These are phyloP conservation scores for Pantelozetes paolii DNA, from an alignment of 2,888 invertebrate species.

Conservation along the genomic window DNA sequence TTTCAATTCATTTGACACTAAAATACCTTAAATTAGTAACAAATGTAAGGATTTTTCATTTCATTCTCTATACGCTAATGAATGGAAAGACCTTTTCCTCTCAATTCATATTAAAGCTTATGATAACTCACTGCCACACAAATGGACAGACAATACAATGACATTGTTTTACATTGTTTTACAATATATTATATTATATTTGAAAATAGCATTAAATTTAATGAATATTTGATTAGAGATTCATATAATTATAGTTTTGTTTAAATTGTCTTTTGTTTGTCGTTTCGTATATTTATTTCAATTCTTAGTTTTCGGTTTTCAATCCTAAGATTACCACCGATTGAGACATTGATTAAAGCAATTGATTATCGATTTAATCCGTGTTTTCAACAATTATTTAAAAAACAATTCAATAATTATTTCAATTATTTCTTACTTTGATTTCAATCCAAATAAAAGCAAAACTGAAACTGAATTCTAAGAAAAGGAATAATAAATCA, in stretches of 20 bases:
- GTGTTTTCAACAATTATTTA: too few relatives aligned
- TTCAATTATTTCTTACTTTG: too few relatives aligned
- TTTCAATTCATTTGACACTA: too few relatives aligned
- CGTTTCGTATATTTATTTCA: not conserved
- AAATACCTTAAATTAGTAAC: too few relatives aligned
- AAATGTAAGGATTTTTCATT: too few relatives aligned
- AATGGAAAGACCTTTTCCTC: not conserved
- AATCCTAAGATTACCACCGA: not conserved
- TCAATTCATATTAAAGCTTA: conserved; percentile 15
- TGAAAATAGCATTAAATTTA: not conserved
- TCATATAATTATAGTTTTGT: not conserved
- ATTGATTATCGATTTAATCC: too few relatives aligned
- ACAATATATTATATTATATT: conserved; percentile 13
- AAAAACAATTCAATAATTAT: not conserved
- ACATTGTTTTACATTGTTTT: conserved; percentile 17
- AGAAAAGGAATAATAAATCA: not conserved
- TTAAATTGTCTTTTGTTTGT: not conserved
- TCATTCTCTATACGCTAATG: not conserved
- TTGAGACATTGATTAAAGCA: too few relatives aligned
- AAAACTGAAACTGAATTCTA: not conserved
- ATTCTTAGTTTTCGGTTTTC: conserved; percentile 24
- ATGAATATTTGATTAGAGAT: not conserved
- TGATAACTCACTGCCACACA: conserved; percentile 30
- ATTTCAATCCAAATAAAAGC: too few relatives aligned
- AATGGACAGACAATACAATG: not conserved